These are phyloP conservation scores for Andricus curvator DNA, from an alignment of 2,888 invertebrate genomes.

Conservation along the genomic window DNA sequence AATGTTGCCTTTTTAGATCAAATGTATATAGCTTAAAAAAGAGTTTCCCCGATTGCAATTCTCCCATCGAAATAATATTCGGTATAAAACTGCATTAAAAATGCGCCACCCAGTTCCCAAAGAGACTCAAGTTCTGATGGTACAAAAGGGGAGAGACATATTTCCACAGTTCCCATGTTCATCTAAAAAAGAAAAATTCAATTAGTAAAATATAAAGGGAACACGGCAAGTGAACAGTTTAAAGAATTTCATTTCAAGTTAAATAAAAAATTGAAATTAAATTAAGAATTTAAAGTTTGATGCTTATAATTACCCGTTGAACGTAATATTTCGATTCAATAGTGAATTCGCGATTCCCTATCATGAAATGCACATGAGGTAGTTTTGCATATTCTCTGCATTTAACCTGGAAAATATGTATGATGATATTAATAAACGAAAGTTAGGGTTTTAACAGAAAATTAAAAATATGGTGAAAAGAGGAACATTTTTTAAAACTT, in stretches of 20 bases:
- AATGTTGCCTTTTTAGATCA: too few relatives aligned
- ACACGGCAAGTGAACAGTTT: too few relatives aligned
- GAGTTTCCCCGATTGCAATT: conserved; percentile 77
- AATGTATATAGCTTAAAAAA: conserved; percentile 52
- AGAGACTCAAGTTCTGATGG: conserved; percentile 56
- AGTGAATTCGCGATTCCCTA: conserved; percentile 82
- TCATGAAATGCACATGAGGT: conserved; percentile 81
- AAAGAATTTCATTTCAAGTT: neutral
- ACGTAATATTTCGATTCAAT: conserved; percentile 84
- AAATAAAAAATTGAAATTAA: neutral
- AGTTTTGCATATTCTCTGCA: conserved; percentile 82
- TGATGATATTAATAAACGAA: neutral
- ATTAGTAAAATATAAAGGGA: neutral
- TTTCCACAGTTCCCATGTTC: conserved; percentile 67
- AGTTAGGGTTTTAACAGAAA: neutral
- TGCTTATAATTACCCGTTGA: conserved; percentile 72
- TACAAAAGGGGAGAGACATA: conserved; percentile 79
- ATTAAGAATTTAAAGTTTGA: neutral
- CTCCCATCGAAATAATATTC: conserved; percentile 76
- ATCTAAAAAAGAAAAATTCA: conserved; percentile 71
- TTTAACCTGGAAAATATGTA: conserved; percentile 78
- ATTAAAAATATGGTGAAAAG: neutral
- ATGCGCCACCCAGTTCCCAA: conserved; percentile 79
- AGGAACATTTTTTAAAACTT: neutral
- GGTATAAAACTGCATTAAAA: conserved; percentile 79